Base-by-base conservation (phyloP, 2,888 invertebrate genomes). In the Prosopocoilus inquinatus region DNA sequence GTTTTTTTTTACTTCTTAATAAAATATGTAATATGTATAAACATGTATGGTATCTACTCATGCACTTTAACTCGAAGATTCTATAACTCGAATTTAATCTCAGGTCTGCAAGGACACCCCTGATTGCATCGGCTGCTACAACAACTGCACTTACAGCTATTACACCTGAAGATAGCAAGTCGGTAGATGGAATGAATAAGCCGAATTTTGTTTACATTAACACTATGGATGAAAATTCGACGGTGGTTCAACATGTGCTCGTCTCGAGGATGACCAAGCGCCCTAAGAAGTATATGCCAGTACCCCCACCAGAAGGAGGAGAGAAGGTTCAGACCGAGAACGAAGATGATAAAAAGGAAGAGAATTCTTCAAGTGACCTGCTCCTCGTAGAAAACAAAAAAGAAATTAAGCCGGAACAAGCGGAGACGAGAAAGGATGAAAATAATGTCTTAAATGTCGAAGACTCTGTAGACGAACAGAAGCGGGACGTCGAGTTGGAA, bases 201-300 rank as follows among this genome's bases (percentile, higher is more conserved):
- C 92, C 91, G 46, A 94, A 94, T 74, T 94, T 91, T 79, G 91
- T 93, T 53, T 94, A 92, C 70, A 86, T 89, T 1, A 94, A 94
- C 77, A 91, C 92, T 3, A 90, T 90, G 3, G 94, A 94, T 72
- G 95, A 95, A 76, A 95, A 96, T 76, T 89, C 93, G 13, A 95
- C 96, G 95, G 92, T 95, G 64, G 94, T 96, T 9, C 95, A 96
- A 72, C 86, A 90, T 72, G 91, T 96, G 38, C 78, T 96, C 55
- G 87, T 90, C 48, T 83, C 86, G 55, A 83, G 95, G 58, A 91
- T 90, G 82, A 89, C 89, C 3, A 91, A 89, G 76, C 80, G 92
- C 68, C 91, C 91, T 76, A 76, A 88, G 5, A 84, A 84, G 61
- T 77, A 79, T 20, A 67, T 67, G 2, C 70, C 71, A 1, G 46